Conservation (phyloP, 2,113 vertebrate genomes). For the Channa argus region DNA sequence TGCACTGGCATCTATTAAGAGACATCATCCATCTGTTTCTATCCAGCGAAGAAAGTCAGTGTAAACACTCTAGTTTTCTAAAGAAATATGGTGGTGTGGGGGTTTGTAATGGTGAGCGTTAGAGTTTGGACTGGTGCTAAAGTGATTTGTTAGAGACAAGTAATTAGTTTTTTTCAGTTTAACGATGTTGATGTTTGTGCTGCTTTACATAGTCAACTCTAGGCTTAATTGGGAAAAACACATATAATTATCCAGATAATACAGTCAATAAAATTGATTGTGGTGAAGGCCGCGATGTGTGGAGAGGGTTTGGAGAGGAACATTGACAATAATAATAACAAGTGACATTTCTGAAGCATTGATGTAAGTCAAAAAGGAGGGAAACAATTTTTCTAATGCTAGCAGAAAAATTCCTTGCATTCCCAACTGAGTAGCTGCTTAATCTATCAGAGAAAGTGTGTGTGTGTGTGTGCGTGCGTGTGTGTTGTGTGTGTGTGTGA, state of each 20-base stretch:
- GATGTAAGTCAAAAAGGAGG: slow-evolving; percentile 31
- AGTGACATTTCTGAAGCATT: neutral
- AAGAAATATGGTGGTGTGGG: slow-evolving; percentile 4
- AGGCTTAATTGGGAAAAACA: neutral
- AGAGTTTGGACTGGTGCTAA: neutral
- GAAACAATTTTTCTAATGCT: slow-evolving; percentile 82
- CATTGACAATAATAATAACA: neutral
- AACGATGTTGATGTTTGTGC: neutral
- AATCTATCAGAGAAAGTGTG: slow-evolving; percentile 75
- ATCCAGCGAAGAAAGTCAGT: slow-evolving; percentile 20
- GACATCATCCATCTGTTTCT: slow-evolving; percentile 74
- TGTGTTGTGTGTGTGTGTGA: neutral
- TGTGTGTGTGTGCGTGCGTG: slow-evolving; percentile 13
- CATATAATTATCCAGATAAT: neutral
- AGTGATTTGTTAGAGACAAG: slow-evolving; percentile 7
- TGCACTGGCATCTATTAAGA: slow-evolving; percentile 68
- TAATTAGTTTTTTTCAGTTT: slow-evolving; percentile 35
- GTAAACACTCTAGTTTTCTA: slow-evolving; percentile 31
- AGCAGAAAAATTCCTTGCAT: slow-evolving; percentile 90
- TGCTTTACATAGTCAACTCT: neutral
- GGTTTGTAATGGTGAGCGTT: slow-evolving; percentile 13
- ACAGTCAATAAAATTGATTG: neutral
- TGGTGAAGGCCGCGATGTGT: slow-evolving; percentile 2
- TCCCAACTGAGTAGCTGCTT: slow-evolving; percentile 82
- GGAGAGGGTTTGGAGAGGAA: neutral